Base-by-base conservation (phyloP, 2,113 vertebrate species). In the Aspidoscelis tigris region DNA sequence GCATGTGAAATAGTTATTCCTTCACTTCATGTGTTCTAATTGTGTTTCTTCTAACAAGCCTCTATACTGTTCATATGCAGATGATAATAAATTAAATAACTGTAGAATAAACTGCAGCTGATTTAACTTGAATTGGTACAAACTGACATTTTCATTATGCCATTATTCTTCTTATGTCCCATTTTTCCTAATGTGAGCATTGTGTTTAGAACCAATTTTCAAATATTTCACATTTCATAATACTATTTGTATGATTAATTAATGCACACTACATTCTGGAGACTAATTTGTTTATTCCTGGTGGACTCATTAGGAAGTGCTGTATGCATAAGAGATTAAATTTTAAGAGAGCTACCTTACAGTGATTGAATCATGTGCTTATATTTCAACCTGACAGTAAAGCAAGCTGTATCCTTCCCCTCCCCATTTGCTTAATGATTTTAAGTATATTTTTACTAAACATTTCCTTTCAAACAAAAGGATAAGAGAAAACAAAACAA, bases 231-330 rank as follows among this genome's bases (percentile, higher is more conserved):
- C 91, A 93, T 95, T 94, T 95, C 93, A 94, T 93, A 95, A 92
- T 96, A 93, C 93, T 95, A 95, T 96, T 96, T 95, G 93, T 94
- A 92, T 96, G 95, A 96, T 96, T 96, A 96, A 96, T 96, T 95
- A 96, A 96, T 95, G 93, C 92, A 94, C 94, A 95, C 94, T 96
- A 94, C 84, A 92, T 96, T 90, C 91, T 89, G 77, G 93, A 96
- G 93, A 96, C 94, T 95, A 96, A 96, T 96, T 96, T 96, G 95
- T 96, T 96, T 96, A 96, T 94, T 96, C 93, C 93, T 95, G 84
- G 89, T 85, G 68, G 96, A 93, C 93, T 96, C 94, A 95, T 96
- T 96, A 96, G 92, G 90, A 82, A 86, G 92, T 92, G 83, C 91
- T 89, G 78, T 94, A 90, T 92, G 93, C 94, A 95, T 95, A 87